Percentiles rank a stretch among this genome's conserved stretches.
phyloP scores from a whole-genome alignment of 92 coral and sea anemone species.

The Palythoa grandis region DNA sequence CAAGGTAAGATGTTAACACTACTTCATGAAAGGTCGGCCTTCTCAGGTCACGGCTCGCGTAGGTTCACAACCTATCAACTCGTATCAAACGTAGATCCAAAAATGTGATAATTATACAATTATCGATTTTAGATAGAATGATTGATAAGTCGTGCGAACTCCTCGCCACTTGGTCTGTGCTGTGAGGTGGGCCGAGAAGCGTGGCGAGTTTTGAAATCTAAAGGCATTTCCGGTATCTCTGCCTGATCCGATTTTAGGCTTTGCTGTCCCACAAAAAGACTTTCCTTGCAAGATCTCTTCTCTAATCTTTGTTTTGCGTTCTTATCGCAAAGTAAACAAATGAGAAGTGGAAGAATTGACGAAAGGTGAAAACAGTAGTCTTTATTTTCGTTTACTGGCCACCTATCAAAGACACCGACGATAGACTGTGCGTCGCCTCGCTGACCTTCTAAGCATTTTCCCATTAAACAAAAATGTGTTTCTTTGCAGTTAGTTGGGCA shows the following conservation, averaged over 20 bases:
- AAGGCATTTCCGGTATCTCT: conserved; percentile 87
- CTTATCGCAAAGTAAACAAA: conserved; percentile 75
- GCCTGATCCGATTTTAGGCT: conserved; percentile 62
- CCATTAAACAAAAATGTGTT: conserved; percentile 81
- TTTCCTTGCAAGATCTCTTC: conserved; percentile 42
- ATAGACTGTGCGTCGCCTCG: conserved; percentile 97
- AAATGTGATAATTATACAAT: conserved; percentile 98
- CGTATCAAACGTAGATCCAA: conserved; percentile 92
- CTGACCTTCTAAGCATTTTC: conserved; percentile 98
- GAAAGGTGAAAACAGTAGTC: conserved; percentile 44
- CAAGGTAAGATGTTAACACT: conserved; percentile 8
- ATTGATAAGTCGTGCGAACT: conserved; percentile 80
- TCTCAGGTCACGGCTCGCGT: conserved; percentile 66
- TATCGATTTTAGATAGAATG: conserved; percentile 97
- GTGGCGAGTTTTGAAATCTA: conserved; percentile 64
- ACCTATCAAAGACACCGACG: conserved; percentile 96
- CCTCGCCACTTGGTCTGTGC: conserved; percentile 65
- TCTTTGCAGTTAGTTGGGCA: conserved; percentile 52
- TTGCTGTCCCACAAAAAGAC: conserved; percentile 28
- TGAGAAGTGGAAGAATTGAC: conserved; percentile 44
- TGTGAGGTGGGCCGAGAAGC: conserved; percentile 62
- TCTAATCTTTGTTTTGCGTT: conserved; percentile 66
- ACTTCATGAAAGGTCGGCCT: conserved; percentile 16
- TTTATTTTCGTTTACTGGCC: conserved; percentile 56
- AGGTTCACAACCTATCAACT: conserved; percentile 80